phyloP scores from a whole-genome alignment of 2,113 vertebrate genomes.

The Phodopus roborovskii region DNA sequence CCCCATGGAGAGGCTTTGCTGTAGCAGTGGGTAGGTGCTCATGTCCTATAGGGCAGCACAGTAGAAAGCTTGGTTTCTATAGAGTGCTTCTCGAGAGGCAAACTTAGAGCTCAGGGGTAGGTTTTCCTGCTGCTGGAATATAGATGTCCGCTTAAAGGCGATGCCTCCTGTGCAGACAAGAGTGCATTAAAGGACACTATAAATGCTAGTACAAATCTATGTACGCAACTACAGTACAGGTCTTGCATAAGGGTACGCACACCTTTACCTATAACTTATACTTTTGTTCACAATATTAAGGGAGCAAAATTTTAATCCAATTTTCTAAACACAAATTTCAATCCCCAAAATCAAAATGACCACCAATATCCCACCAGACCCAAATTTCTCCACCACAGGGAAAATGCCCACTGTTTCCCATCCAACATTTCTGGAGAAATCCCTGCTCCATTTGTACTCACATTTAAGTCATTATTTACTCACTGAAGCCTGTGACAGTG shows the following conservation, averaged over 20 bases:
- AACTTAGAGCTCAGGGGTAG: not conserved
- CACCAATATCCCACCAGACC: not conserved
- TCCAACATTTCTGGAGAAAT: not conserved
- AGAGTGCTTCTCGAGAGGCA: not conserved
- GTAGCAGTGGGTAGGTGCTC: accelerated
- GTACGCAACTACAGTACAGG: not conserved
- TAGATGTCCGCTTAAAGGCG: conserved; percentile 51
- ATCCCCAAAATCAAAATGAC: not conserved
- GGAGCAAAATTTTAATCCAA: conserved; percentile 26
- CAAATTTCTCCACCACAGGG: not conserved
- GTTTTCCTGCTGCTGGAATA: not conserved
- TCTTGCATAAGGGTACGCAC: not conserved
- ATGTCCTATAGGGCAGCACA: accelerated
- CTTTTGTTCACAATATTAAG: conserved; percentile 14
- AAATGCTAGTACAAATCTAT: conserved; percentile 35
- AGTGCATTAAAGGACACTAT: not conserved
- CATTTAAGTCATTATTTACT: conserved; percentile 33
- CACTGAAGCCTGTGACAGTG: conserved; percentile 40
- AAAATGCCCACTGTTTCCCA: conserved; percentile 6
- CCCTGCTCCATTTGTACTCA: not conserved
- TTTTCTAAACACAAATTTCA: not conserved
- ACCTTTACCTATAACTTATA: not conserved
- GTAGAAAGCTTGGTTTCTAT: conserved; percentile 43
- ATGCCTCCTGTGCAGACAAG: not conserved
- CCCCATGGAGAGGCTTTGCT: not conserved